Evolutionary conservation across 1,140 invertebrate genomes (phyloP).

Genomic region (Zophobas morio): DNA sequence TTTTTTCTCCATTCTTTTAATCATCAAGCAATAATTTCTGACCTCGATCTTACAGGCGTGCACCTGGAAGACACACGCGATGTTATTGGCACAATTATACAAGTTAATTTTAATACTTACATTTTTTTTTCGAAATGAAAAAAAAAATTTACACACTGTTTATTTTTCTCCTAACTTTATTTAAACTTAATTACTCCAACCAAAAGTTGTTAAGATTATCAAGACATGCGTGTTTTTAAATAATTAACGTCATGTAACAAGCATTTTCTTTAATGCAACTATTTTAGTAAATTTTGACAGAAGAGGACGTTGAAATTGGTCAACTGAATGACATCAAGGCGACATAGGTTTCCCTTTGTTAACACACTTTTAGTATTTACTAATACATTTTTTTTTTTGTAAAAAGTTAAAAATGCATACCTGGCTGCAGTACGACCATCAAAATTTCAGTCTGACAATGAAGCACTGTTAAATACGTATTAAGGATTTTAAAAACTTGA

Average conservation of each 20-base stretch:
- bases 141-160: background rate
- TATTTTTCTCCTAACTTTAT: background rate
- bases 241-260: constrained; percentile 10
- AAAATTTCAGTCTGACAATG: no score
- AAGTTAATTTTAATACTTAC: no score
- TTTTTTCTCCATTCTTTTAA: background rate
- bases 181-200: background rate
- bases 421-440: no score
- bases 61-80: background rate
- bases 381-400: no score
- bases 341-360: no score
- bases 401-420: no score
- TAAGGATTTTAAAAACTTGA: background rate
- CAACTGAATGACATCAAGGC: constrained; percentile 25
- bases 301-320: constrained; percentile 15
- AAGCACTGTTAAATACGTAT: background rate
- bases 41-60: background rate
- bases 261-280: background rate
- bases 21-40: background rate
- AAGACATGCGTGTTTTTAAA: constrained; percentile 6
- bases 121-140: background rate
- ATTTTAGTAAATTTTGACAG: constrained; percentile 16
- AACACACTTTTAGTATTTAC: no score
- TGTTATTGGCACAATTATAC: background rate
- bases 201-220: background rate